Evolutionary conservation across 2,113 vertebrate genomes (phyloP).

Genomic region (Gasterosteus nipponicus): DNA sequence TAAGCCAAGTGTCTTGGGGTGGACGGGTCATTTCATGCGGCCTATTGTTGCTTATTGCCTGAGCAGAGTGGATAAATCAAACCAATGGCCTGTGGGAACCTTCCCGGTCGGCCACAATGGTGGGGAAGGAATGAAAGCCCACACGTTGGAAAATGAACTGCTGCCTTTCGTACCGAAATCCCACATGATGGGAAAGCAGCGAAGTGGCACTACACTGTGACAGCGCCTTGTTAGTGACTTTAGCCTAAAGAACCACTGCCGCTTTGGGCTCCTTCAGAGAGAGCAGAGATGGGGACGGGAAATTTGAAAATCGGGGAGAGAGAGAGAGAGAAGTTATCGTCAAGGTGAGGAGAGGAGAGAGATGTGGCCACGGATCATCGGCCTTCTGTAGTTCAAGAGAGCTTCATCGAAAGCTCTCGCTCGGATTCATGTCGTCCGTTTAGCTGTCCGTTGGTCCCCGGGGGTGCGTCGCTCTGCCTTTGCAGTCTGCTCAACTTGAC

Average conservation of each 20-base stretch:
- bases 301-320: constrained; percentile 13
- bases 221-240: constrained; percentile 77
- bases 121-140: constrained; percentile 37
- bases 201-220: constrained; percentile 73
- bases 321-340: constrained; percentile 30
- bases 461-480: constrained; percentile 58
- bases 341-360: constrained; percentile 17
- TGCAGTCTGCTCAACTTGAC: constrained; percentile 69
- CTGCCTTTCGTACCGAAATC: constrained; percentile 70
- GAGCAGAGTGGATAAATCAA: constrained; percentile 62
- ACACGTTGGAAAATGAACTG: constrained; percentile 71
- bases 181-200: constrained; percentile 70
- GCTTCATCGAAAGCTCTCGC: constrained; percentile 74
- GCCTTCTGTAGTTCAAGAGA: constrained; percentile 73
- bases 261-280: constrained; percentile 43
- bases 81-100: constrained; percentile 53
- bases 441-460: constrained; percentile 70
- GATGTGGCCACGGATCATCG: constrained; percentile 64
- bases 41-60: constrained; percentile 40
- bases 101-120: constrained; percentile 57
- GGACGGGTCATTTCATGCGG: constrained; percentile 18
- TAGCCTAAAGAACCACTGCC: constrained; percentile 68
- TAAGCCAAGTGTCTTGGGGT: too few relatives aligned
- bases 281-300: constrained; percentile 30
- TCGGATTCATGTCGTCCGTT: constrained; percentile 72